Evolutionary conservation across 2,888 invertebrate genomes (phyloP).

Genomic region (Xylophagus ater): DNA sequence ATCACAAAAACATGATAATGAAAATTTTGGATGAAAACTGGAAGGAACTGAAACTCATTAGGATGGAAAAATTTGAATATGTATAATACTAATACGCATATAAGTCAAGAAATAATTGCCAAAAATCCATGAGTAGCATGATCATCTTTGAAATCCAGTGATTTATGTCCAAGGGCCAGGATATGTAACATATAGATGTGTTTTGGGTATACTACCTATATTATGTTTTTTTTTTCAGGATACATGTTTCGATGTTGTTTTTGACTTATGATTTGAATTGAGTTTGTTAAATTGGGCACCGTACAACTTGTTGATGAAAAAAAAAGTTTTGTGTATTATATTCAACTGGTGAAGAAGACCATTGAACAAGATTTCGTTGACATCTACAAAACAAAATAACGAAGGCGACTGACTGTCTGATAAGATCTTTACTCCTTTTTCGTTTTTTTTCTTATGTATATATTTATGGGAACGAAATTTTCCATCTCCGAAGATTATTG

Average conservation of each 20-base stretch:
- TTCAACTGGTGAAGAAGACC: neutral
- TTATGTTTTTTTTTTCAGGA: too few species aligned
- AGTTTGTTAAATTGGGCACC: slow-evolving; percentile 5
- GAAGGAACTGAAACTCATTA: neutral
- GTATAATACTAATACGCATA: neutral
- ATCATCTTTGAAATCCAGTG: too few species aligned
- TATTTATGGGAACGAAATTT: too few species aligned
- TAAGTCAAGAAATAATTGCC: neutral
- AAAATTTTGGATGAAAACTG: neutral
- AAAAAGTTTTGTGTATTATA: slow-evolving; percentile 2
- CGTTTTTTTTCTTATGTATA: too few species aligned
- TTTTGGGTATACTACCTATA: too few species aligned
- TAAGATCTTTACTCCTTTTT: too few species aligned
- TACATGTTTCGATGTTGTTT: too few species aligned
- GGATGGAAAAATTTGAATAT: neutral
- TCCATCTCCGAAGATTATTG: too few species aligned
- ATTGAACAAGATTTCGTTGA: neutral
- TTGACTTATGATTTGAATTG: slow-evolving; percentile 9
- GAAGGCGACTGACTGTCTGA: slow-evolving; percentile 13
- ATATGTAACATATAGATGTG: too few species aligned
- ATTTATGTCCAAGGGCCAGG: too few species aligned
- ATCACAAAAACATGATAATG: neutral
- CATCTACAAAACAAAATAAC: slow-evolving; percentile 5
- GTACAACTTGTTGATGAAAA: slow-evolving; percentile 3
- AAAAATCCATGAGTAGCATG: neutral